Conservation (phyloP, 2,888 invertebrate genomes). For the Colletes collaris region DNA sequence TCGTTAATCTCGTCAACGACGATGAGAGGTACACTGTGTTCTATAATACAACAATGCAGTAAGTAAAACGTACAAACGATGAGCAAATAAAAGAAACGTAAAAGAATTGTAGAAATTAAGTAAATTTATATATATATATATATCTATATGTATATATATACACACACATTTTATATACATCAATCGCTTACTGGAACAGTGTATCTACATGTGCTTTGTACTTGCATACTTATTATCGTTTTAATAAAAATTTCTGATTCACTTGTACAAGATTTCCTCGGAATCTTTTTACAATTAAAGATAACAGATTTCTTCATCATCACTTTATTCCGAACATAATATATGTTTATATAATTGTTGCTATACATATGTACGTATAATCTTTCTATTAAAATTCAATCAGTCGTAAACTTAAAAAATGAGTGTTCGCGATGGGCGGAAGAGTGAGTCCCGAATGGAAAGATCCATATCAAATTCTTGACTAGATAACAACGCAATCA, state of each 20-base stretch:
- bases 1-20: constrained; percentile 27
- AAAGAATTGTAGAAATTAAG: constrained; percentile 46
- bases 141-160: constrained; percentile 32
- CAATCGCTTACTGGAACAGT: constrained; percentile 48
- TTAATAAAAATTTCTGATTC: constrained; percentile 64
- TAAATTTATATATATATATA: constrained; percentile 37
- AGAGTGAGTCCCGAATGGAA: constrained; percentile 62
- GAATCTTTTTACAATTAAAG: constrained; percentile 12
- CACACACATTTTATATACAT: constrained; percentile 64
- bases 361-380: constrained; percentile 48
- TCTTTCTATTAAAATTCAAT: constrained; percentile 57
- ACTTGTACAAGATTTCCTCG: constrained; percentile 11
- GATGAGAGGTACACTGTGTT: constrained; percentile 29
- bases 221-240: constrained; percentile 59
- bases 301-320: constrained; percentile 52
- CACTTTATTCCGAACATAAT: constrained; percentile 73
- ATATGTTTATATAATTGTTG: constrained; percentile 3
- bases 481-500: constrained; percentile 64
- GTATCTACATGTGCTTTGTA: constrained; percentile 68
- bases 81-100: constrained; percentile 25
- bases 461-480: constrained; percentile 52
- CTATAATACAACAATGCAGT: constrained; percentile 25
- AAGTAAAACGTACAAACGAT: constrained; percentile 8
- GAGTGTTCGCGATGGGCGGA: constrained; percentile 56
- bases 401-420: constrained; percentile 68